phyloP scores from a whole-genome alignment of 2,113 vertebrate genomes.

The Heptranchias perlo region DNA sequence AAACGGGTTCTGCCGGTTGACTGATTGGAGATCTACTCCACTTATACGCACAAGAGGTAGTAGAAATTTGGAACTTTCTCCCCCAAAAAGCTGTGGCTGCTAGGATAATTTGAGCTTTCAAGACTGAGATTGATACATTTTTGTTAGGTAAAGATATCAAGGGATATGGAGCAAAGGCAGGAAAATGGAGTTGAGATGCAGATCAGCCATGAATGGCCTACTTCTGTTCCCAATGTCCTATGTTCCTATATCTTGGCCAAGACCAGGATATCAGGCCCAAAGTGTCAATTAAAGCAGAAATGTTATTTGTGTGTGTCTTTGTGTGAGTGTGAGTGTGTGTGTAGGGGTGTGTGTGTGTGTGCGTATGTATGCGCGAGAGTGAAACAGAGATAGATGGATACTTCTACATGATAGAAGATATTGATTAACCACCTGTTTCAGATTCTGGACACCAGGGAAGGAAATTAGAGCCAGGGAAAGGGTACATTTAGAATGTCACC shows the following conservation, averaged over 20 bases:
- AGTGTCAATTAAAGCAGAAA: not conserved
- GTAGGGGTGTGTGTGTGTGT: too few species aligned
- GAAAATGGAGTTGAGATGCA: not conserved
- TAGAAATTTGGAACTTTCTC: not conserved
- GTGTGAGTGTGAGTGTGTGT: not conserved
- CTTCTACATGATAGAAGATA: not conserved
- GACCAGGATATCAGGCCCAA: not conserved
- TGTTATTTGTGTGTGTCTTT: not conserved
- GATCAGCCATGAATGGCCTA: not conserved
- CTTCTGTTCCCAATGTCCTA: not conserved
- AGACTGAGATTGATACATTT: not conserved
- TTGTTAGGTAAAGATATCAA: not conserved
- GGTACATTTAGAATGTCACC: not conserved
- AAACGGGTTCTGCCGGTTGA: not conserved
- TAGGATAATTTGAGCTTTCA: not conserved
- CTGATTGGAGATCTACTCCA: not conserved
- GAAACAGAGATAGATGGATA: not conserved
- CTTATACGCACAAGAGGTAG: not conserved
- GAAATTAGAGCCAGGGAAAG: not conserved
- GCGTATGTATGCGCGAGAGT: not conserved
- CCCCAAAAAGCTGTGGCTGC: not conserved
- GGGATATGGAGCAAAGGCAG: too few species aligned
- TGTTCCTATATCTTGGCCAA: not conserved
- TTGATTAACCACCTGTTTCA: not conserved
- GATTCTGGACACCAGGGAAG: not conserved